These are phyloP conservation scores for Galendromus occidentalis DNA, from an alignment of 1,140 invertebrate genomes.

Conservation along the genomic window DNA sequence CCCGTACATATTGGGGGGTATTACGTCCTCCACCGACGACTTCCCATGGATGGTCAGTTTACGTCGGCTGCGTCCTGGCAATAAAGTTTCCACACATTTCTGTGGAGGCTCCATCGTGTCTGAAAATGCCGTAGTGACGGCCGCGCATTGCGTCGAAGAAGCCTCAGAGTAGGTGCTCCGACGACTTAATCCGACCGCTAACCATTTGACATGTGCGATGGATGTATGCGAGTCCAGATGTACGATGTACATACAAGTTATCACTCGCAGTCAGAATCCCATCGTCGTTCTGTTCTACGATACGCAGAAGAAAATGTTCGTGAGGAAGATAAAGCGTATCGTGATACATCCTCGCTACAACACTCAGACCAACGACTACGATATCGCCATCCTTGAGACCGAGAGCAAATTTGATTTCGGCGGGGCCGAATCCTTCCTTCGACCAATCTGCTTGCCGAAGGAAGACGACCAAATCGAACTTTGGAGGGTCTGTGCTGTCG, in stretches of 20 bases:
- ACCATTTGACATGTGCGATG: no score
- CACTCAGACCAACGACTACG: neutral
- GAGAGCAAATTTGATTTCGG: neutral
- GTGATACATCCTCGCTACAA: neutral
- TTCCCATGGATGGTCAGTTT: slow-evolving; percentile 7
- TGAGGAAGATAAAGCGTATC: neutral
- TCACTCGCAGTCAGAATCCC: no score
- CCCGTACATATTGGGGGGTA: neutral
- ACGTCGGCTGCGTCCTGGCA: neutral
- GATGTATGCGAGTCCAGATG: no score
- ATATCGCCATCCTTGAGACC: neutral
- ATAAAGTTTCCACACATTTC: neutral
- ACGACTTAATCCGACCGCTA: no score
- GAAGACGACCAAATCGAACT: neutral
- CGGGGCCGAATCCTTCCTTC: neutral
- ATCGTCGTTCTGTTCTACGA: neutral
- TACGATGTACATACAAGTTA: no score
- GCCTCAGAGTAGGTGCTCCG: neutral
- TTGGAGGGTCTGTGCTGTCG: neutral
- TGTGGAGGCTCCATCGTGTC: neutral
- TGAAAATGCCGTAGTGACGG: neutral
- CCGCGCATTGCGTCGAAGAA: neutral
- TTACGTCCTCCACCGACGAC: neutral
- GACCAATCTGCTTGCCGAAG: neutral
- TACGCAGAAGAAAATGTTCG: neutral